Percentiles rank a stretch among this genome's conserved stretches.
phyloP scores from a whole-genome alignment of 2,113 vertebrate species.

The Diadophis punctatus region DNA sequence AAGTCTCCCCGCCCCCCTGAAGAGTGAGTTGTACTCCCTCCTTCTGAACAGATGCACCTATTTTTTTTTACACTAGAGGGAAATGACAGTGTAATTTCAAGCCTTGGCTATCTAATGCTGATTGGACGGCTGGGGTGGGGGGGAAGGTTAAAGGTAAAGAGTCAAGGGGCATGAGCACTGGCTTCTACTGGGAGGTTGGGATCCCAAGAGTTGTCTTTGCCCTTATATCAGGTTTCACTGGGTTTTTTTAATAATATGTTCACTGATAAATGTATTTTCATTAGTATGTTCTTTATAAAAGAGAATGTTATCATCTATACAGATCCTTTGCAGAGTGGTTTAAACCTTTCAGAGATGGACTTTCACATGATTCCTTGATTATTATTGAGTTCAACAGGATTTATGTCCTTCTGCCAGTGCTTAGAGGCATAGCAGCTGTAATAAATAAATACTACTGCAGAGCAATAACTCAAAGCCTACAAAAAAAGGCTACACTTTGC shows the following conservation, averaged over 20 bases:
- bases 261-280: neutral
- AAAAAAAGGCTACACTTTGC: neutral
- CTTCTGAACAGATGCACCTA: neutral
- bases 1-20: neutral
- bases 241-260: neutral
- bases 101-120: neutral
- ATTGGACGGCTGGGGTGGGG: neutral
- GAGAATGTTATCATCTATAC: neutral
- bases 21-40: neutral
- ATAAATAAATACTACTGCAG: neutral
- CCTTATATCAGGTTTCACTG: neutral
- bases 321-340: neutral
- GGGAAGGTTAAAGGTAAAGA: neutral
- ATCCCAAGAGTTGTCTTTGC: neutral
- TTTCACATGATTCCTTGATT: neutral
- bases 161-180: neutral
- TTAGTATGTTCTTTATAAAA: neutral
- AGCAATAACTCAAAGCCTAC: neutral
- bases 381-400: neutral
- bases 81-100: neutral
- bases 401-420: neutral
- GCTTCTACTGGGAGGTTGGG: neutral
- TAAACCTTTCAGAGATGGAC: neutral
- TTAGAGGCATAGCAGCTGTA: neutral
- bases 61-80: neutral